Evolutionary conservation across 92 coral and sea anemone species (phyloP), one percentile per base, ranked within the genome.

Genomic region (Porites rus): DNA sequence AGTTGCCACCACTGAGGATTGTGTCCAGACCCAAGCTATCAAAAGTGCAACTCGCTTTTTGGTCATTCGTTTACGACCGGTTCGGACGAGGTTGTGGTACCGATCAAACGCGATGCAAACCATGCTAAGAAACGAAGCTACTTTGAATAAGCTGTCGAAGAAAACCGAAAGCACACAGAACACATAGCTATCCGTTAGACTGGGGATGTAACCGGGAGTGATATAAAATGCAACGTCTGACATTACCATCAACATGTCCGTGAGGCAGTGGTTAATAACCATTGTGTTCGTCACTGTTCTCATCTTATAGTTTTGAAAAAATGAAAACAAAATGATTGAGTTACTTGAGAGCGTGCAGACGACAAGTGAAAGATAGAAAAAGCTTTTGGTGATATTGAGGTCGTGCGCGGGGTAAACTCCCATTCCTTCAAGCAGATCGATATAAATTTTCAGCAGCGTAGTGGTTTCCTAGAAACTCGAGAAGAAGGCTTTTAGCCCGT

Each of bases 71-170:
- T 87, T 79, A 21, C 91, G 79, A 13, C 90, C 74, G 6, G 65
- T 75, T n/a, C 90, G 65, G 17, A 91, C 93, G 53, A 93, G 87
- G 85, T 91, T 79, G 28, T 86, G 68, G 69, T 94, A 86, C 51
- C 96, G 67, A 51, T 93, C 98, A 10, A 93, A 58, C 20, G 96
- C 94, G 6, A 93, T 88, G 7, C 88, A 92, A 14, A 74, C 56
- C 98, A 94, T 94, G 75, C 96, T 88, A 3, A 93, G 75, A 59
- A 88, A 64, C 18, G 92, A 78, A 8, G 93, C 98, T 10, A 73
- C 90, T 62, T 84, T 93, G 60, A 86, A 75, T 4, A 86, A 80
- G 38, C 91, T 88, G 59, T 94, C 90, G 28, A 94, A 77, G 38
- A 84, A 85, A 18, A 83, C 63, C 4, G 92, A 65, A 20, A 86